phyloP scores from a whole-genome alignment of 2,888 invertebrate species.

The Minunthozetes semirufus region DNA sequence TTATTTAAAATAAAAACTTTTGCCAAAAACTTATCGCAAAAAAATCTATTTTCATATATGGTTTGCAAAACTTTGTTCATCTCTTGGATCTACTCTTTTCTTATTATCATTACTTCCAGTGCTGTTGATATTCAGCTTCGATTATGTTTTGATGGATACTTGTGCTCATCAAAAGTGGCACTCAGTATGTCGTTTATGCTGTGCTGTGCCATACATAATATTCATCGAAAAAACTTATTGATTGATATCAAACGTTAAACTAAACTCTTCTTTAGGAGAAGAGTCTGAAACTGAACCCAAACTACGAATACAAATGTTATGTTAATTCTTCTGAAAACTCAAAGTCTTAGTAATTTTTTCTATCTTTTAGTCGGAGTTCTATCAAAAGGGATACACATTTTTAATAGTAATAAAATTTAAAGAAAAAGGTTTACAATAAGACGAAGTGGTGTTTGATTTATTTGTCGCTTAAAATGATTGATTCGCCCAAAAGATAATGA shows the following conservation, averaged over 20 bases:
- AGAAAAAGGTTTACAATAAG: not conserved
- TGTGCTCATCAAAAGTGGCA: conserved; percentile 20
- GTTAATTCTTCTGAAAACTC: conserved; percentile 1
- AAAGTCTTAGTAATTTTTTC: no score
- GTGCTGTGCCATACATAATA: conserved; percentile 12
- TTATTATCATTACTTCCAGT: not conserved
- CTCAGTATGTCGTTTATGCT: not conserved
- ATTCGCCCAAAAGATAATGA: not conserved
- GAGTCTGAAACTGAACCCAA: not conserved
- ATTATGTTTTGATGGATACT: conserved; percentile 19
- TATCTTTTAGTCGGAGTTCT: no score
- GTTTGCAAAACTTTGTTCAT: not conserved
- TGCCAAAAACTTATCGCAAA: not conserved
- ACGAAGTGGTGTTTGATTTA: not conserved
- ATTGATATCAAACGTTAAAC: conserved; percentile 9
- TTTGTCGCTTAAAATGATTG: conserved; percentile 1
- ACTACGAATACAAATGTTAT: conserved; percentile 15
- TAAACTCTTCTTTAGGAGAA: not conserved
- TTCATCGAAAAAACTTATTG: not conserved
- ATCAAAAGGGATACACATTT: not conserved
- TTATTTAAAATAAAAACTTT: conserved; percentile 5
- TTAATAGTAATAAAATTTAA: not conserved
- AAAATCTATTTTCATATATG: no score
- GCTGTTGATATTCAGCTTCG: not conserved
- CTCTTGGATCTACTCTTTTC: not conserved